Evolutionary conservation across 1,140 invertebrate genomes (phyloP).

Genomic region (Cecropterus lyciades): DNA sequence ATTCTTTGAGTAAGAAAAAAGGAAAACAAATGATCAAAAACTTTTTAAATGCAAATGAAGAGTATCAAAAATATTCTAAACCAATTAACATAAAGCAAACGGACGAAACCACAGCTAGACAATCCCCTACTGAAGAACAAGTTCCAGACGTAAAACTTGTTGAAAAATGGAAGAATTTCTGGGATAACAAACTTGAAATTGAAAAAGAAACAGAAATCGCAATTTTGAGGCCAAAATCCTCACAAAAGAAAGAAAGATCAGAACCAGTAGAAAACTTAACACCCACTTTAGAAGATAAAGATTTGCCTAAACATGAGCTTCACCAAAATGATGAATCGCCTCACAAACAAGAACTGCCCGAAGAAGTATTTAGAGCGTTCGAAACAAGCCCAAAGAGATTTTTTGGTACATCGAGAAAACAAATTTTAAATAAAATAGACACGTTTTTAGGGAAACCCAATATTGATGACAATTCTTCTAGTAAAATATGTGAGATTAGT

Average conservation of each 20-base stretch:
- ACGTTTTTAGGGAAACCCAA: conserved; percentile 68
- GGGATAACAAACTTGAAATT: conserved; percentile 66
- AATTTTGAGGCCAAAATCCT: conserved; percentile 14
- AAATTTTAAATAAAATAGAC: conserved; percentile 78
- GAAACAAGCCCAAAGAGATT: conserved; percentile 80
- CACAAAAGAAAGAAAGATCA: conserved; percentile 19
- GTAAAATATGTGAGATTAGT: conserved; percentile 41
- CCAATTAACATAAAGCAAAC: conserved; percentile 22
- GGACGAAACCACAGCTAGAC: conserved; percentile 24
- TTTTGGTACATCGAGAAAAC: conserved; percentile 74
- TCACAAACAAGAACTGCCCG: conserved; percentile 71
- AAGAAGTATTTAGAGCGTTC: conserved; percentile 79
- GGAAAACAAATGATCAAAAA: conserved; percentile 77
- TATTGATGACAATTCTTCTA: conserved; percentile 46
- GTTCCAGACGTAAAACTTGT: conserved; percentile 57
- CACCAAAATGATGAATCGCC: conserved; percentile 26
- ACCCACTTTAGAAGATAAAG: background rate
- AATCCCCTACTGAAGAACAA: conserved; percentile 20
- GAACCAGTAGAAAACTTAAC: conserved; percentile 18
- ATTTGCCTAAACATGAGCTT: conserved; percentile 2
- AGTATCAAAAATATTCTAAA: conserved; percentile 38
- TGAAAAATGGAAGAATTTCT: conserved; percentile 75
- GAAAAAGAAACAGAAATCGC: conserved; percentile 39
- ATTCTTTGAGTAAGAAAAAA: conserved; percentile 77
- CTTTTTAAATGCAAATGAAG: conserved; percentile 60